phyloP scores from a whole-genome alignment of 2,888 invertebrate genomes.

The Vannuccia rotundouncinata region DNA sequence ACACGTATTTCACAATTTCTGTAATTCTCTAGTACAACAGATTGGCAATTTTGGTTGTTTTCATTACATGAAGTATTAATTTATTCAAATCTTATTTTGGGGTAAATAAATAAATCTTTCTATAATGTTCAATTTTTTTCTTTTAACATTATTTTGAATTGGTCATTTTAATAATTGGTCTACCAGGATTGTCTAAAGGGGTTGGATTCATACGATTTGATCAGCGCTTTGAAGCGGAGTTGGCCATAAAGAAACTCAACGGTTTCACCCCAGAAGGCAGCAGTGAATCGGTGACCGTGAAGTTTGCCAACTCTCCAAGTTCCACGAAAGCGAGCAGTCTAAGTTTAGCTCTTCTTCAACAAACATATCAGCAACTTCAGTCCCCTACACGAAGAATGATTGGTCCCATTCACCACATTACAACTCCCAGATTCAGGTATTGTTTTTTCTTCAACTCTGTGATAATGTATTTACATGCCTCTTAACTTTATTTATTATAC shows the following conservation, averaged over 20 bases:
- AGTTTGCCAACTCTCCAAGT: conserved; percentile 81
- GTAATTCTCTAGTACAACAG: too few species aligned
- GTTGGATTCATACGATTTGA: conserved; percentile 89
- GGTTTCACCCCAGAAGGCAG: conserved; percentile 56
- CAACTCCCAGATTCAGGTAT: conserved; percentile 53
- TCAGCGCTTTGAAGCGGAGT: conserved; percentile 78
- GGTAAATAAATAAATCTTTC: not conserved
- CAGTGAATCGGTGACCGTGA: conserved; percentile 65
- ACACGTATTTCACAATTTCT: too few species aligned
- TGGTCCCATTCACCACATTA: conserved; percentile 73
- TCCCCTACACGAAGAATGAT: conserved; percentile 54
- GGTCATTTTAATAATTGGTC: not conserved
- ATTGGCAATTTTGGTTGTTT: too few species aligned
- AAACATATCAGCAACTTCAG: conserved; percentile 43
- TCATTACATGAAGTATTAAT: too few species aligned
- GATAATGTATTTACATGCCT: too few species aligned
- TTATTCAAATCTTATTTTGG: not conserved
- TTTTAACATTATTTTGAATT: not conserved
- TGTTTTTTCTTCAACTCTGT: not conserved
- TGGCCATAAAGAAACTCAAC: conserved; percentile 80
- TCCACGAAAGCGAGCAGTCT: conserved; percentile 52
- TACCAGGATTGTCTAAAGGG: conserved; percentile 68
- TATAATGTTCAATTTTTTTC: not conserved
- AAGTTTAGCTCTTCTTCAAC: conserved; percentile 40
- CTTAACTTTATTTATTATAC: too few species aligned